Percentiles rank a stretch among this genome's conserved stretches.
phyloP scores from a whole-genome alignment of 2,113 vertebrate species.

The Caretta caretta region DNA sequence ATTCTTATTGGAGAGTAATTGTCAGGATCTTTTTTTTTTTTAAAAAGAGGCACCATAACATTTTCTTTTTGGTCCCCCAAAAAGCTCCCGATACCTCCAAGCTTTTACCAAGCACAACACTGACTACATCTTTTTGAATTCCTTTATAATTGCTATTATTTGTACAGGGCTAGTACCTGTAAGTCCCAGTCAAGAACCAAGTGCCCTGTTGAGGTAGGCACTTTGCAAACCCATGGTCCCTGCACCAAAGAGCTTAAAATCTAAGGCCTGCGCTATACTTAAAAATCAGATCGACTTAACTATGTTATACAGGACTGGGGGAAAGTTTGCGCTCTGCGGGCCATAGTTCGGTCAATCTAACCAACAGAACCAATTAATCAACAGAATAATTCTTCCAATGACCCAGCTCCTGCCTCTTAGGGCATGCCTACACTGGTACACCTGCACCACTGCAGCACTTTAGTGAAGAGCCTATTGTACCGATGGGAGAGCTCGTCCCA shows the following conservation, averaged over 20 bases:
- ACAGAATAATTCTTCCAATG: neutral
- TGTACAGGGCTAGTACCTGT: neutral
- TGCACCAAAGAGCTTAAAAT: neutral
- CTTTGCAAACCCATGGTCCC: neutral
- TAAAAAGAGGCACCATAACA: conserved; percentile 22
- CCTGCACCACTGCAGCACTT: neutral
- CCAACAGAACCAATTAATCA: too few species aligned
- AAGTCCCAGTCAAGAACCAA: neutral
- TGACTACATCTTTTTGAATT: neutral
- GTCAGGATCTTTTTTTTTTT: conserved; percentile 9
- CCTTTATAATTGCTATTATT: neutral
- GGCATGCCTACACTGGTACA: neutral
- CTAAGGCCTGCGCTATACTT: neutral
- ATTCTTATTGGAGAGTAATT: neutral
- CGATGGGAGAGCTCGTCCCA: neutral
- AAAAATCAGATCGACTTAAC: neutral
- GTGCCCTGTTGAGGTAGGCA: neutral
- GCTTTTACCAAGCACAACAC: neutral
- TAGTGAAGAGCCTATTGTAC: neutral
- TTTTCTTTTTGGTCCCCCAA: neutral
- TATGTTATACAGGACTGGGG: neutral
- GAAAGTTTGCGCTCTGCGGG: neutral
- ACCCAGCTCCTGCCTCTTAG: neutral
- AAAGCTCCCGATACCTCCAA: conserved; percentile 4
- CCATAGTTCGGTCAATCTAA: neutral